Evolutionary conservation across 92 coral and sea anemone genomes (phyloP).

Genomic region (Meandrina meandrites): DNA sequence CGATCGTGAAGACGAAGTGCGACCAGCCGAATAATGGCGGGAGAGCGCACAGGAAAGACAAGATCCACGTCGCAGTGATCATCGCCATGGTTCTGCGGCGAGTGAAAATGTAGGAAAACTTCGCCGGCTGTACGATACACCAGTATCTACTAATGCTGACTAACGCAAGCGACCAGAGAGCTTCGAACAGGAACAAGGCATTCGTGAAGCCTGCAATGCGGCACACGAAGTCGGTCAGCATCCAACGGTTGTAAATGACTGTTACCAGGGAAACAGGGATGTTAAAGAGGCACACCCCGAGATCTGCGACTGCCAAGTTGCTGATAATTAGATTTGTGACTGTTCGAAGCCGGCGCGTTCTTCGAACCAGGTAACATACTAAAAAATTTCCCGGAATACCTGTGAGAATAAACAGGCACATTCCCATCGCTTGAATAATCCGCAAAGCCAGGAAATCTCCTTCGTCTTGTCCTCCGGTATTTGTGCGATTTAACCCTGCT

Average conservation of each 20-base stretch:
- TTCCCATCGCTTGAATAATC: conserved; percentile 37
- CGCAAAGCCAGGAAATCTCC: conserved; percentile 29
- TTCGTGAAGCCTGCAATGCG: conserved; percentile 75
- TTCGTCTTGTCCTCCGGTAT: not conserved
- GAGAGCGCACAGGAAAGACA: conserved; percentile 69
- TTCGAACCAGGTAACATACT: conserved; percentile 77
- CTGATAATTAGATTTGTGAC: conserved; percentile 82
- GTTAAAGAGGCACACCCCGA: conserved; percentile 79
- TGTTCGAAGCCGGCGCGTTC: conserved; percentile 74
- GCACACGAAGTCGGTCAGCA: conserved; percentile 54
- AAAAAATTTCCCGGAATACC: conserved; percentile 82
- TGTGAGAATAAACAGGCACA: conserved; percentile 69
- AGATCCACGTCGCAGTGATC: conserved; percentile 70
- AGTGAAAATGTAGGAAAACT: conserved; percentile 71
- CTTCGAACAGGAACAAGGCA: conserved; percentile 76
- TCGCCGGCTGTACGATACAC: conserved; percentile 76
- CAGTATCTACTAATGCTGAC: conserved; percentile 82
- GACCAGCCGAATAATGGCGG: conserved; percentile 82
- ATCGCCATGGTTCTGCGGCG: conserved; percentile 61
- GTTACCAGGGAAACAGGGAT: conserved; percentile 78
- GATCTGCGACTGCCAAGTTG: conserved; percentile 81
- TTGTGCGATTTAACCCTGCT: not conserved
- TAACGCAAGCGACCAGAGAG: conserved; percentile 73
- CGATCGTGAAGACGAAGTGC: conserved; percentile 44
- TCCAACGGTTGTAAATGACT: conserved; percentile 52